These are phyloP conservation scores for Elaphurus davidianus DNA, from an alignment of 2,113 vertebrate species.

Conservation along the genomic window DNA sequence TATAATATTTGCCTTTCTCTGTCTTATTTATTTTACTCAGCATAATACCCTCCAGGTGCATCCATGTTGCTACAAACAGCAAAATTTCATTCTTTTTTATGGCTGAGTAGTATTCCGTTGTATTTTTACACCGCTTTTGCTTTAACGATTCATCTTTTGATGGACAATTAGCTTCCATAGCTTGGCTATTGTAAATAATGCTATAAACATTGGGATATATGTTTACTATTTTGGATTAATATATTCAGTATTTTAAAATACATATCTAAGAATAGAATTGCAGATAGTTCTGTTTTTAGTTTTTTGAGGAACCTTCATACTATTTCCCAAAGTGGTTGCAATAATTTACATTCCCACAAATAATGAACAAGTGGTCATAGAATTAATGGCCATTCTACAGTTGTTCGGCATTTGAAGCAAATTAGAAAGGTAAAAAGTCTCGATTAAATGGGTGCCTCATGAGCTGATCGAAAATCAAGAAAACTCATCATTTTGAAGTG, in stretches of 20 bases:
- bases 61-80: not conserved
- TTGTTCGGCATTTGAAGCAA: not conserved
- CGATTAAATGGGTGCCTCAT: not conserved
- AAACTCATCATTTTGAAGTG: not conserved
- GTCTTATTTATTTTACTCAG: not conserved
- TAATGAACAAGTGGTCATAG: not conserved
- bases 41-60: not conserved
- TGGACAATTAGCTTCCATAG: not conserved
- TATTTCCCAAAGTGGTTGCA: not conserved
- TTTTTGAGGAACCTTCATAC: not conserved
- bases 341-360: not conserved
- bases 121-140: not conserved
- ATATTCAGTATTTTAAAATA: not conserved
- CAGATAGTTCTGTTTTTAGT: not conserved
- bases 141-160: not conserved
- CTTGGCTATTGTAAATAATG: not conserved
- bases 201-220: not conserved
- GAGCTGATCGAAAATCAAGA: not conserved
- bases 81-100: not conserved
- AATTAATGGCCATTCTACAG: not conserved
- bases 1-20: not conserved
- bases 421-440: not conserved
- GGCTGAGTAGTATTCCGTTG: not conserved
- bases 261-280: not conserved
- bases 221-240: not conserved